Evolutionary conservation across 2,888 invertebrate species (phyloP).

Genomic region (Nudaria mundana): DNA sequence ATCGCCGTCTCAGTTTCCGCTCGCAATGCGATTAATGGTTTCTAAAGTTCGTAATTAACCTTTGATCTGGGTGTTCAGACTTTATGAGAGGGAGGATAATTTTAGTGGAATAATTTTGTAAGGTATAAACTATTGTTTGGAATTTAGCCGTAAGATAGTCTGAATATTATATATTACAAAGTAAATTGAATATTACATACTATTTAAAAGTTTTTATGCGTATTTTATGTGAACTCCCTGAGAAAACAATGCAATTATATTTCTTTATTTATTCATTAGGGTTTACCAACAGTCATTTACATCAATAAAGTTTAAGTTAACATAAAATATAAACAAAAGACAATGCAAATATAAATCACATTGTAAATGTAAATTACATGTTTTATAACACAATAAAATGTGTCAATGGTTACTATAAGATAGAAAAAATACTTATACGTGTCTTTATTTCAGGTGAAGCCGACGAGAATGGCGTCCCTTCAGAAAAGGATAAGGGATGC

Average conservation of each 20-base stretch:
- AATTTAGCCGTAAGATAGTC: background rate
- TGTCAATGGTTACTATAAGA: no score
- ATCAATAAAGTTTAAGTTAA: no score
- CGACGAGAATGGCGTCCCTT: conserved; percentile 84
- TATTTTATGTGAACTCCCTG: background rate
- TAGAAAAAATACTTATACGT: conserved; percentile 2
- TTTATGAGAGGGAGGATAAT: background rate
- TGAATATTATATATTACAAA: background rate
- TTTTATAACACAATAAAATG: no score
- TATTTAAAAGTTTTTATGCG: background rate
- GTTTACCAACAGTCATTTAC: no score
- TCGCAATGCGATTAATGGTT: background rate
- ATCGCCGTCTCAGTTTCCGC: background rate
- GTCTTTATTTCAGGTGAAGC: conserved; percentile 81
- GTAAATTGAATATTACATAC: no score
- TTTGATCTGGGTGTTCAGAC: background rate
- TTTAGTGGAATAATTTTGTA: background rate
- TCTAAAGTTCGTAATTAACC: background rate
- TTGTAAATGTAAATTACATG: no score
- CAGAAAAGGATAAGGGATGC: conserved; percentile 87
- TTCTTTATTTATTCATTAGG: no score
- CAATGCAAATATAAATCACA: no score
- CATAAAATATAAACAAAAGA: no score
- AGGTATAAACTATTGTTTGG: background rate
- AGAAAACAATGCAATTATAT: no score